Evolutionary conservation across 2,113 vertebrate species (phyloP), one percentile per base, ranked within the genome.

Genomic region (Eretmochelys imbricata): DNA sequence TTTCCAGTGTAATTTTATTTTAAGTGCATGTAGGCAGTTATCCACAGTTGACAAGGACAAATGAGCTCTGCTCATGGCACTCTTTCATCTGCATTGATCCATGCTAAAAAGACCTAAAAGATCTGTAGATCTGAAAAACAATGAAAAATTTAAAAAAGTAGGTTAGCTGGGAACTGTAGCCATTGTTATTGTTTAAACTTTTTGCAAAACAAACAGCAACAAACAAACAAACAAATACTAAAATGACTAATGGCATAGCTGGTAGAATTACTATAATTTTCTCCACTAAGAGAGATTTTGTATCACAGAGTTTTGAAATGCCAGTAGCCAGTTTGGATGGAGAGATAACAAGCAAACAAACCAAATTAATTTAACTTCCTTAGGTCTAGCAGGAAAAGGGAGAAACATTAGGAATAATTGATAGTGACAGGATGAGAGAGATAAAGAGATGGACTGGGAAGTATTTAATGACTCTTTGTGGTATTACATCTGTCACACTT

Each of bases 401-500:
- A 97, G 94, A 88, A 98, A 95, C 96, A 93, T 97, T 89, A 95
- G 84, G 85, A 97, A 96, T 97, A 98, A 98, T 96, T 98, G 97
- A 98, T 95, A 87, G 93, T 89, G 96, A 96, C 89, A 87, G 95
- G 95, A 98, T 96, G 94, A 98, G 80, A 95, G 94, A 98, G 95
- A 97, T 97, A 95, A 98, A 82, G 95, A 97, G 97, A 96, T 97
- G 96, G 95, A 97, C 96, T 98, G 93, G 97, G 96, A 98, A 98
- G 95, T 97, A 97, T 96, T 98, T 98, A 98, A 98, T 97, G 97
- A 95, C 93, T 98, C 93, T 98, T 98, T 96, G 96, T 98, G 94
- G 94, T 96, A 97, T 98, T 98, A 97, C 96, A 98, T 98, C 97
- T 98, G 97, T 98, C 98, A 98, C 93, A 96, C 97, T 98, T 98